Conservation (phyloP, 53 echinoderm and acorn worm genomes). For the Actinopyga echinites region DNA sequence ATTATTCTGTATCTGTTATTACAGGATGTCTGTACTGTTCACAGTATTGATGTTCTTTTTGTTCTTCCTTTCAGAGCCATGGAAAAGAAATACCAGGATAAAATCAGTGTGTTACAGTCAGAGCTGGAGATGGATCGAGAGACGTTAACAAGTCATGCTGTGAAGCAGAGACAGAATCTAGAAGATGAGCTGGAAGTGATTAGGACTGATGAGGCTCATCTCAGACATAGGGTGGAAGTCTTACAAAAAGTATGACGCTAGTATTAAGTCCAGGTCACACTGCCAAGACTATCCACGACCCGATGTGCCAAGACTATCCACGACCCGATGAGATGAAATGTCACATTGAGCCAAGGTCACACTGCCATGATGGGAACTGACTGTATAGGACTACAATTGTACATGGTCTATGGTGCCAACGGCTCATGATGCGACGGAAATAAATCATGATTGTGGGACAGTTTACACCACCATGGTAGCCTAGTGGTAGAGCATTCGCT, state of each 20-base stretch:
- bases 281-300: no score
- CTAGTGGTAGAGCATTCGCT: no score
- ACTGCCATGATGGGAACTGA: no score
- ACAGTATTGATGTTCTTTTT: not conserved
- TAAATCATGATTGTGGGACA: no score
- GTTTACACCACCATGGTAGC: no score
- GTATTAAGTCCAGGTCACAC: no score
- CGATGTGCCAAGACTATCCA: no score
- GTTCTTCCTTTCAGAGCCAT: slow-evolving; percentile 49
- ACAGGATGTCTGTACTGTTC: not conserved
- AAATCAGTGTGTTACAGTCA: slow-evolving; percentile 65
- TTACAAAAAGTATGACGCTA: slow-evolving; percentile 58
- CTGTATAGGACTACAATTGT: no score
- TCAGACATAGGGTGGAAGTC: slow-evolving; percentile 51
- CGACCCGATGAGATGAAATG: no score
- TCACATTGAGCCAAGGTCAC: no score
- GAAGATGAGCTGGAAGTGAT: slow-evolving; percentile 80
- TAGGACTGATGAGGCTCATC: slow-evolving; percentile 61
- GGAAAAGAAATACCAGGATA: slow-evolving; percentile 82
- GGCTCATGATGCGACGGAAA: no score
- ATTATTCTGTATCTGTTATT: not conserved
- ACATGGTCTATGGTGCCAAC: no score
- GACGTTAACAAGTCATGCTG: slow-evolving; percentile 77
- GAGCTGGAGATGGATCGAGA: slow-evolving; percentile 86
- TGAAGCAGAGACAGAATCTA: slow-evolving; percentile 70